phyloP scores from a whole-genome alignment of 2,797 vertebrate genomes.

The Amazonetta brasiliensis region DNA sequence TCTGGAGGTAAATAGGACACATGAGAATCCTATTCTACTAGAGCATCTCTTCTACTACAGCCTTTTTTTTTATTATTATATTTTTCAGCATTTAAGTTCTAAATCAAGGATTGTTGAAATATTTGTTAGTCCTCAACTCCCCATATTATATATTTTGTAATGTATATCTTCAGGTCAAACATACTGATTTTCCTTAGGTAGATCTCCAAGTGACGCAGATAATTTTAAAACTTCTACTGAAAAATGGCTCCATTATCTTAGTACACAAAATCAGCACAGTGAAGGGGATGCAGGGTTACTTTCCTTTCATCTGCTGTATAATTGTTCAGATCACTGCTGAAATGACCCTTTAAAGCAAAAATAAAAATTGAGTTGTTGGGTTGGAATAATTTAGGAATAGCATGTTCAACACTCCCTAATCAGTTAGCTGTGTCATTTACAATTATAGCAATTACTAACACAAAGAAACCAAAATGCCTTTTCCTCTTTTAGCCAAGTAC shows the following conservation, averaged over 20 bases:
- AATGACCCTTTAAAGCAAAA: constrained; percentile 34
- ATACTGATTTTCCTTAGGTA: background rate
- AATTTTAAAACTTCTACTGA: background rate
- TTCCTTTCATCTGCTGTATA: background rate
- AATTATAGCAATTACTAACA: constrained; percentile 11
- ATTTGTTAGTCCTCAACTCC: background rate
- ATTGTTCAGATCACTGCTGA: background rate
- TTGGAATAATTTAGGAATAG: background rate
- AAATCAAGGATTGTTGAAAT: background rate
- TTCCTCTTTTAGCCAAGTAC: background rate
- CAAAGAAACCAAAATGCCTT: background rate
- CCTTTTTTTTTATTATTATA: background rate
- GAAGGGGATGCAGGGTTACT: background rate
- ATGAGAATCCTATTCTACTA: background rate
- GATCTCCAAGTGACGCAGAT: background rate
- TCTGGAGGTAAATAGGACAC: background rate
- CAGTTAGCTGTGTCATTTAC: constrained; percentile 16
- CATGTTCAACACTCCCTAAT: background rate
- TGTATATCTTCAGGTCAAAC: background rate
- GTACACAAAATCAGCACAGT: background rate
- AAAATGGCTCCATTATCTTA: background rate
- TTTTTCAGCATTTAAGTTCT: background rate
- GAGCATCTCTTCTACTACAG: background rate
- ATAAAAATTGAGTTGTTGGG: background rate
- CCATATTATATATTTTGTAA: background rate